Percentiles rank a stretch among this genome's conserved stretches.
These are phyloP conservation scores for Aptenodytes patagonicus DNA, from an alignment of 2,113 vertebrate species.

Conservation along the genomic window DNA sequence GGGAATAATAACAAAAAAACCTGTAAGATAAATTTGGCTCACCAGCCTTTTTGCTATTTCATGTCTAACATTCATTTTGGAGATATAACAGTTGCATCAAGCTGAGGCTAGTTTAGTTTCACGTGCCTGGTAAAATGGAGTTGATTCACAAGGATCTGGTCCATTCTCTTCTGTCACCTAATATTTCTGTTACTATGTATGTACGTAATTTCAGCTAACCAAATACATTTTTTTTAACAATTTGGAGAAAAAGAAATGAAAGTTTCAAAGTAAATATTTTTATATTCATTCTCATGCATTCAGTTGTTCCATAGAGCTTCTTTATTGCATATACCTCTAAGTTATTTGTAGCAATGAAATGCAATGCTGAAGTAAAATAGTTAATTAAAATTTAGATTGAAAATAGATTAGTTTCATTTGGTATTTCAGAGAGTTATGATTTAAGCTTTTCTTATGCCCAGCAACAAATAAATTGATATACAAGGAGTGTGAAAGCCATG, in stretches of 20 bases:
- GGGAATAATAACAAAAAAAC: background rate
- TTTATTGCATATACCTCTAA: background rate
- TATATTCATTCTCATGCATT: background rate
- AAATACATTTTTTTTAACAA: background rate
- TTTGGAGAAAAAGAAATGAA: background rate
- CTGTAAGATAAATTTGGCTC: background rate
- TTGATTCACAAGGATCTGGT: background rate
- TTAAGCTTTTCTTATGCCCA: constrained; percentile 22
- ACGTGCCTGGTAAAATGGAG: background rate
- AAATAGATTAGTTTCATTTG: background rate
- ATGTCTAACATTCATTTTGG: background rate
- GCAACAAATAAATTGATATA: background rate
- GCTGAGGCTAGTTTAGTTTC: background rate
- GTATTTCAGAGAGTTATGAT: background rate
- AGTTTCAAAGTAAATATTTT: background rate
- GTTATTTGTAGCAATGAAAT: background rate
- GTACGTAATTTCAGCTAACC: background rate
- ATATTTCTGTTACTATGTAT: background rate
- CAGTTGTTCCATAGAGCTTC: background rate
- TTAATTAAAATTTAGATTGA: background rate
- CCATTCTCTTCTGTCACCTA: background rate
- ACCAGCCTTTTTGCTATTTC: background rate
- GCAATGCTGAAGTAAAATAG: background rate
- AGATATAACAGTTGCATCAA: background rate
- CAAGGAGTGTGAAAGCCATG: background rate